These are phyloP conservation scores for Ennomos erosarius DNA, from an alignment of 2,888 invertebrate species.

Conservation along the genomic window DNA sequence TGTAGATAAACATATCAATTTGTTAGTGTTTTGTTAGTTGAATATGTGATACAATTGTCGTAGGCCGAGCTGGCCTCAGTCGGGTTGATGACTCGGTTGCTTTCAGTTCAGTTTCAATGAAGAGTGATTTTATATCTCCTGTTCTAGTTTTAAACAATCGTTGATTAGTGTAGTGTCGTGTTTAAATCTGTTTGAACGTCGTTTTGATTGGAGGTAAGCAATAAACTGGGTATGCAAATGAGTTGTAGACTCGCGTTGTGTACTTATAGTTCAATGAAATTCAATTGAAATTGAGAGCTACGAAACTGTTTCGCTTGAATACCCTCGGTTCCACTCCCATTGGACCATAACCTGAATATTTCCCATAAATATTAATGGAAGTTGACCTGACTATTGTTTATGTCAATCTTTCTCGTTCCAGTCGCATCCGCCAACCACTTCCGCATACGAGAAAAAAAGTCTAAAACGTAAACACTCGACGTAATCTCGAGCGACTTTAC, in stretches of 20 bases:
- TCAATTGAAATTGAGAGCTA: not conserved
- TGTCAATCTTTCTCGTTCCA: conserved; percentile 54
- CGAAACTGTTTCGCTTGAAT: conserved; percentile 8
- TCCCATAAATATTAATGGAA: conserved; percentile 5
- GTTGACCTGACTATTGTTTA: conserved; percentile 22
- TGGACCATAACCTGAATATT: conserved; percentile 5
- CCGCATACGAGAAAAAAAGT: conserved; percentile 61
- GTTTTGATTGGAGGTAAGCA: conserved; percentile 34
- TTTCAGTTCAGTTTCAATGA: conserved; percentile 58
- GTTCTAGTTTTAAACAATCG: conserved; percentile 41
- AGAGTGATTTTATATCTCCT: conserved; percentile 57
- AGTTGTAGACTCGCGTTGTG: conserved; percentile 6
- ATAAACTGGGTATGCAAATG: conserved; percentile 26
- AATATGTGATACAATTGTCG: conserved; percentile 77
- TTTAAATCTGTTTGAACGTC: conserved; percentile 28
- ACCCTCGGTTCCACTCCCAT: not conserved
- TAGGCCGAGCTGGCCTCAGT: conserved; percentile 65
- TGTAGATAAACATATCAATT: conserved; percentile 85
- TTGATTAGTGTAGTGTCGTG: conserved; percentile 43
- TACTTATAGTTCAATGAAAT: conserved; percentile 1
- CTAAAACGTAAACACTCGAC: conserved; percentile 47
- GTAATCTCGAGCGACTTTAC: conserved; percentile 71
- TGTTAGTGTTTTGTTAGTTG: conserved; percentile 81
- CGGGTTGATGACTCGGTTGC: conserved; percentile 65
- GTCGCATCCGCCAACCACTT: conserved; percentile 77